These are phyloP conservation scores for Ellobium chinense DNA, from an alignment of 2,888 invertebrate genomes.

Conservation along the genomic window DNA sequence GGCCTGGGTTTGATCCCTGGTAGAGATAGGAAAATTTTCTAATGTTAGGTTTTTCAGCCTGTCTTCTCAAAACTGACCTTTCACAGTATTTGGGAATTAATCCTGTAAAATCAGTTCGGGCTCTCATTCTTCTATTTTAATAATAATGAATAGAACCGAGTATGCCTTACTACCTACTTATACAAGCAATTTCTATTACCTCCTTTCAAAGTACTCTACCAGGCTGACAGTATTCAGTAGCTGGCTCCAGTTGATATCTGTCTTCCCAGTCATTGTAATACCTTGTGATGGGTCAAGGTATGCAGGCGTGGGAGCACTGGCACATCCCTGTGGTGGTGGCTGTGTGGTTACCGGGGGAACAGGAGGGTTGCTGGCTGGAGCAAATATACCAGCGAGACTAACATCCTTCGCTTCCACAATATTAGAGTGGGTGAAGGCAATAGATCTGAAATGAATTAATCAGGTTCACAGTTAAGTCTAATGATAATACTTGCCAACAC, in stretches of 20 bases:
- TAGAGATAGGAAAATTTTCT: no score
- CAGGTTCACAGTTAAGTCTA: background rate
- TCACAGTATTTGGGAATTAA: no score
- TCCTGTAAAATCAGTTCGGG: no score
- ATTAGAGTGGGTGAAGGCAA: conserved; percentile 1
- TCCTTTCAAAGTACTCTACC: conserved; percentile 17
- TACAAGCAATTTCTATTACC: no score
- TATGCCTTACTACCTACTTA: no score
- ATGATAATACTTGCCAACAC: no score
- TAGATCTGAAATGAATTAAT: background rate
- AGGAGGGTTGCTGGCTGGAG: background rate
- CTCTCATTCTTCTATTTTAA: no score
- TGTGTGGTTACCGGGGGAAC: background rate
- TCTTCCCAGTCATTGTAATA: conserved; percentile 20
- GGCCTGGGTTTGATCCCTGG: no score
- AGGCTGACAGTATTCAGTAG: background rate
- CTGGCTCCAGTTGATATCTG: conserved; percentile 6
- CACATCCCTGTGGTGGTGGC: background rate
- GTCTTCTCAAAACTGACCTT: no score
- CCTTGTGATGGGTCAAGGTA: background rate
- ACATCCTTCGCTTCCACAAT: conserved; percentile 24
- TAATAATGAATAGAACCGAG: no score
- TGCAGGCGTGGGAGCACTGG: background rate
- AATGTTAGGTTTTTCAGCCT: no score
- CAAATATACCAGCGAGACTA: conserved; percentile 29